Percentiles rank a stretch among this genome's conserved stretches.
Evolutionary conservation across 2,113 vertebrate species (phyloP).

Genomic region (Reinhardtius hippoglossoides): DNA sequence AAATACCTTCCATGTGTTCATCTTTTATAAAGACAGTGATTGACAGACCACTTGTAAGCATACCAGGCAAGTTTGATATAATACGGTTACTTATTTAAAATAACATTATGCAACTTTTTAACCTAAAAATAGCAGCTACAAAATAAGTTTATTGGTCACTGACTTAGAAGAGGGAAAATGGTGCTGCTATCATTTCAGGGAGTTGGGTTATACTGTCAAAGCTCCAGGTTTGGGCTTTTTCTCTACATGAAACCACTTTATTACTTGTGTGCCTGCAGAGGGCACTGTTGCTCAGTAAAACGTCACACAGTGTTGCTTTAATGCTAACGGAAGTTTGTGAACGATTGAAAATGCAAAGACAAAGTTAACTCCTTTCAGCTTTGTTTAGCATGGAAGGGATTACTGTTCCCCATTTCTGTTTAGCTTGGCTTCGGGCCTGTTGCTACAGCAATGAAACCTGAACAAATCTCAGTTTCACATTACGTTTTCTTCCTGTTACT

Average conservation of each 20-base stretch:
- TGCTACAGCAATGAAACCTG: neutral
- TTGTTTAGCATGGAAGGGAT: constrained; percentile 12
- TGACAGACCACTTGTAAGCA: neutral
- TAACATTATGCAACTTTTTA: no score
- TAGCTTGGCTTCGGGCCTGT: neutral
- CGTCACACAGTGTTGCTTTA: no score
- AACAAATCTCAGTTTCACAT: neutral
- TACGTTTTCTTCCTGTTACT: neutral
- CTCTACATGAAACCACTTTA: no score
- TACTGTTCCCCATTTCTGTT: neutral
- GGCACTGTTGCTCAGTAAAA: no score
- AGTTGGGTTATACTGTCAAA: no score
- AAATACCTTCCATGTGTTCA: neutral
- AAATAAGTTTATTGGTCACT: no score
- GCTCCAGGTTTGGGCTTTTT: no score
- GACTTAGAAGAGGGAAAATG: no score
- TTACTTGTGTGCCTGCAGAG: no score
- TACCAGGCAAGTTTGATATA: no score
- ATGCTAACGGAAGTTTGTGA: neutral
- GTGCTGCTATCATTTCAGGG: neutral
- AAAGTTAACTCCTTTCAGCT: neutral
- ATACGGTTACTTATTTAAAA: no score
- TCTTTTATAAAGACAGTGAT: neutral
- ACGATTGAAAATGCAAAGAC: neutral
- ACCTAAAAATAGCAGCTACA: no score